These are phyloP conservation scores for Anagrus nilaparvatae DNA, from an alignment of 1,140 invertebrate species.

Conservation along the genomic window DNA sequence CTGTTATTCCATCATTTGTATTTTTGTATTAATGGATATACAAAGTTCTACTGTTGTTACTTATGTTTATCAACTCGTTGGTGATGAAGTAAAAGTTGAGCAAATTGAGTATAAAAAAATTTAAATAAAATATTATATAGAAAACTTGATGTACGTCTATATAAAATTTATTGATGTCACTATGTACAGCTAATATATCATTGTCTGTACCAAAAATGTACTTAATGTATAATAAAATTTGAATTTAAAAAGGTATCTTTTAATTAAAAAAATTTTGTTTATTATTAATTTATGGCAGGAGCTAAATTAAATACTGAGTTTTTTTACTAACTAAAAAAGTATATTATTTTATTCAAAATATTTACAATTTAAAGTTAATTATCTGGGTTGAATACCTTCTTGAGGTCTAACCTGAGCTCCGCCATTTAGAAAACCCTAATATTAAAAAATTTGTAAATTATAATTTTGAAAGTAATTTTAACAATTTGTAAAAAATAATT, in stretches of 20 bases:
- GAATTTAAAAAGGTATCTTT: too few relatives aligned
- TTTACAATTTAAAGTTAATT: slow-evolving; percentile 56
- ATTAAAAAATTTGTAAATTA: not conserved
- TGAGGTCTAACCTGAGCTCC: slow-evolving; percentile 80
- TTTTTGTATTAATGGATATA: slow-evolving; percentile 98
- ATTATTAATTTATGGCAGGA: too few relatives aligned
- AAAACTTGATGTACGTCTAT: too few relatives aligned
- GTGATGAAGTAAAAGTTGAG: slow-evolving; percentile 98
- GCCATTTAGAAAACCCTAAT: slow-evolving; percentile 85
- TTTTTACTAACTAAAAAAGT: too few relatives aligned
- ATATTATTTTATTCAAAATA: too few relatives aligned
- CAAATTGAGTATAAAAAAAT: slow-evolving; percentile 94
- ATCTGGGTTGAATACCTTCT: slow-evolving; percentile 54
- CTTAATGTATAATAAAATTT: too few relatives aligned
- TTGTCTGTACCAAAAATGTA: too few relatives aligned
- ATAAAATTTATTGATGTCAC: too few relatives aligned
- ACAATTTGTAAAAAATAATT: slow-evolving; percentile 3
- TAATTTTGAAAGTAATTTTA: not conserved
- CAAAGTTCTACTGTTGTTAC: slow-evolving; percentile 95
- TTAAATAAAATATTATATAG: too few relatives aligned
- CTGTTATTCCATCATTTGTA: slow-evolving; percentile 91
- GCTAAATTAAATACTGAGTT: too few relatives aligned
- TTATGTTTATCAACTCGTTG: slow-evolving; percentile 95
- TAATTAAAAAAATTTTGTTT: too few relatives aligned
- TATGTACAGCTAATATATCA: too few relatives aligned